phyloP scores from a whole-genome alignment of 53 echinoderm and acorn worm species.

The Arbacia lixula region DNA sequence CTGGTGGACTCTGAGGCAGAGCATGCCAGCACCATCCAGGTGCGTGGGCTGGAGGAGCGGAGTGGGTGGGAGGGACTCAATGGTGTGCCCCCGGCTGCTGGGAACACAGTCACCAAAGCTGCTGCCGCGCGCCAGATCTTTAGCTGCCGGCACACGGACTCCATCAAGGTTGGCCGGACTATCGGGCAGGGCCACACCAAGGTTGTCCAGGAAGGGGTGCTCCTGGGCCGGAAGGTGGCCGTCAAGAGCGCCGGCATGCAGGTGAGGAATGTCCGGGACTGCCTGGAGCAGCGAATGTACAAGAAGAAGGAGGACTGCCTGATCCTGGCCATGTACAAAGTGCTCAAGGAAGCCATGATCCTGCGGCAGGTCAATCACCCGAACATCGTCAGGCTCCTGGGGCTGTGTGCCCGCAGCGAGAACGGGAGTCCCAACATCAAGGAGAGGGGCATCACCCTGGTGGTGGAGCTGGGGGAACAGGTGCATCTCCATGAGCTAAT shows the following conservation, averaged over 20 bases:
- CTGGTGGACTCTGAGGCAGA: constrained; percentile 38
- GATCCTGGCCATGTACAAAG: constrained; percentile 89
- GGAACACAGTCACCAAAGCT: background rate
- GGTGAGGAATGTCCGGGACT: constrained; percentile 78
- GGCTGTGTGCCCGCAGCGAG: constrained; percentile 95
- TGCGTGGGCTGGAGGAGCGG: constrained; percentile 34
- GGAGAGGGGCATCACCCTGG: constrained; percentile 90
- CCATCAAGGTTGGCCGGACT: constrained; percentile 69
- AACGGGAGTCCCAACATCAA: constrained; percentile 83
- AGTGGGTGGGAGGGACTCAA: constrained; percentile 41
- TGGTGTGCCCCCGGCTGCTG: background rate
- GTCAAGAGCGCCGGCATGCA: constrained; percentile 87
- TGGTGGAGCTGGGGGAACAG: constrained; percentile 84
- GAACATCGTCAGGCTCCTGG: constrained; percentile 82
- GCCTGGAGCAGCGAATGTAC: constrained; percentile 71
- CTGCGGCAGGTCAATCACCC: constrained; percentile 78
- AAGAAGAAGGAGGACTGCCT: constrained; percentile 91
- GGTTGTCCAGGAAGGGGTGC: constrained; percentile 80
- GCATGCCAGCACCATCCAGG: constrained; percentile 55
- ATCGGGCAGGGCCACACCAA: constrained; percentile 88
- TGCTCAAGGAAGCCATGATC: constrained; percentile 95
- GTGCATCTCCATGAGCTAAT: constrained; percentile 79
- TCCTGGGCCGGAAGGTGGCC: constrained; percentile 70
- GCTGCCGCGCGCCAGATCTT: constrained; percentile 27
- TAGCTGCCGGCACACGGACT: constrained; percentile 82